These are phyloP conservation scores for Sus scrofa DNA, from an alignment of 2,113 vertebrate genomes.

Conservation along the genomic window DNA sequence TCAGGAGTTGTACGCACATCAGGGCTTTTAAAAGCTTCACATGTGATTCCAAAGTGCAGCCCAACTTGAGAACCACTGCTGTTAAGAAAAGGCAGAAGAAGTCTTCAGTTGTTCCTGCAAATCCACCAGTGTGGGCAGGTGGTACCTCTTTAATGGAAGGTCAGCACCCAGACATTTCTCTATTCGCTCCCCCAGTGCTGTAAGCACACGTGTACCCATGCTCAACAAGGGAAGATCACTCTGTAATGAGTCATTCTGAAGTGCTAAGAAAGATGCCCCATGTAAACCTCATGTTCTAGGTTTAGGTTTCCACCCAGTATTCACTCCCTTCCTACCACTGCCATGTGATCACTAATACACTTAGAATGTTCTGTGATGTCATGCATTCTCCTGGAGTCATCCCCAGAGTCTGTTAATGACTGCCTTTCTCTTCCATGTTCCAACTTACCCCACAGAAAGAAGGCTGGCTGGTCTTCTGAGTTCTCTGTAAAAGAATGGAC, in stretches of 20 bases:
- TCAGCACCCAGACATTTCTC: neutral
- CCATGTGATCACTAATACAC: neutral
- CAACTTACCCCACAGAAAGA: neutral
- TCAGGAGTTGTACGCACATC: neutral
- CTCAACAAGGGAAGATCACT: neutral
- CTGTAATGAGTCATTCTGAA: neutral
- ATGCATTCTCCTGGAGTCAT: neutral
- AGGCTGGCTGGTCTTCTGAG: no score
- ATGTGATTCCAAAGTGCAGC: neutral
- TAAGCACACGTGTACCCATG: neutral
- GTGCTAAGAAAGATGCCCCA: neutral
- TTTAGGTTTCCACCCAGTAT: neutral
- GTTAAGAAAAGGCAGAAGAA: neutral
- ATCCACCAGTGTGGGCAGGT: neutral
- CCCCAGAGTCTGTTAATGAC: neutral
- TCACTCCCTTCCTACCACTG: neutral
- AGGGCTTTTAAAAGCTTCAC: neutral
- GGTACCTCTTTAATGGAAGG: neutral
- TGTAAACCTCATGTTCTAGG: neutral
- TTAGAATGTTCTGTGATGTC: neutral
- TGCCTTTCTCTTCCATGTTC: neutral
- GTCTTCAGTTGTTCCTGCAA: neutral
- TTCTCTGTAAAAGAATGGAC: neutral
- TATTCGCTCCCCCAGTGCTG: neutral
- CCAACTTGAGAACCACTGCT: neutral